A percentile compares a stretch with the other conserved stretches of the same genome.
phyloP scores from a whole-genome alignment of 1,140 invertebrate species.

The Brachionus rubens region DNA sequence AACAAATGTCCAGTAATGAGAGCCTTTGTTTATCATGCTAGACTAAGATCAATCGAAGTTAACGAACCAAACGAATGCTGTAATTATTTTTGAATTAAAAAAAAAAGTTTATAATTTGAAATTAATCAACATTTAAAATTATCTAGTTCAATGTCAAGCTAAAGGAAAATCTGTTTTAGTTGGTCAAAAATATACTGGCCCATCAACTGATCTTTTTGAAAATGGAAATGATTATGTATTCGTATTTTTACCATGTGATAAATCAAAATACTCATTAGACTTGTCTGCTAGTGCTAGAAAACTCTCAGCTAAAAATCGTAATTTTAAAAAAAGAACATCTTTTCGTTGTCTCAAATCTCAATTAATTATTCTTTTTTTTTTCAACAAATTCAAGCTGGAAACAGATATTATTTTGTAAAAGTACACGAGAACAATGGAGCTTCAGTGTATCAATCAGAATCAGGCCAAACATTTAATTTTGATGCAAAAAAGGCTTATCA shows the following conservation, averaged over 20 bases:
- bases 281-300: neutral
- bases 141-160: neutral
- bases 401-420: constrained; percentile 39
- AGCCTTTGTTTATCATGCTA: constrained; percentile 35
- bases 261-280: constrained; percentile 21
- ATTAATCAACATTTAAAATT: no score
- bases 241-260: constrained; percentile 41
- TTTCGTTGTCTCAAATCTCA: neutral
- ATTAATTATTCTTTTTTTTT: neutral
- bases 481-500: constrained; percentile 22
- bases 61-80: constrained; percentile 43
- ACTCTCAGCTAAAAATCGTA: neutral
- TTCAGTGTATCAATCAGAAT: constrained; percentile 35
- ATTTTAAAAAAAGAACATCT: neutral
- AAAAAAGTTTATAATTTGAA: no score
- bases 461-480: constrained; percentile 23
- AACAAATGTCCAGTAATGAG: constrained; percentile 29
- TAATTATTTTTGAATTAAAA: neutral
- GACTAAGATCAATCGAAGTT: neutral
- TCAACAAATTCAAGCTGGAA: constrained; percentile 18
- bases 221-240: constrained; percentile 33
- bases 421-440: constrained; percentile 20
- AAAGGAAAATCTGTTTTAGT: constrained; percentile 12
- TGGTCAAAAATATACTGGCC: neutral
- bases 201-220: neutral